Conservation (phyloP, 1,140 invertebrate genomes). For the Scaptomyza montana region DNA sequence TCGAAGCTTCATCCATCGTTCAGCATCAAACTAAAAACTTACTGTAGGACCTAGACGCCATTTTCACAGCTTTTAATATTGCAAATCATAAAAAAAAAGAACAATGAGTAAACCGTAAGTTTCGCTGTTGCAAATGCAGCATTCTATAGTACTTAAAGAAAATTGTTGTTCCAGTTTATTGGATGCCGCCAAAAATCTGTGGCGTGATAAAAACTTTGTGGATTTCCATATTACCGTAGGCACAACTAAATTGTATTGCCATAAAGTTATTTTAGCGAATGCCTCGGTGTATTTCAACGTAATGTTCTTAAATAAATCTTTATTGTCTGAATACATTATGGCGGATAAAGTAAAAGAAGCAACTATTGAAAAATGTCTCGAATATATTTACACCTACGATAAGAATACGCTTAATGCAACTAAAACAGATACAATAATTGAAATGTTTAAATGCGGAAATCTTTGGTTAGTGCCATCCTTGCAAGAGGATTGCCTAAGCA, state of each 20-base stretch:
- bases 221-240: conserved; percentile 34
- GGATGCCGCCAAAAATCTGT: neutral
- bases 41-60: neutral
- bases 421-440: neutral
- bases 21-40: neutral
- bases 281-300: conserved; percentile 26
- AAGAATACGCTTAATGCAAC: neutral
- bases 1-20: neutral
- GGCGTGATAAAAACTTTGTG: conserved; percentile 8
- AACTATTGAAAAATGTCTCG: conserved; percentile 25
- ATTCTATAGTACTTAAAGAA: neutral
- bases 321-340: neutral
- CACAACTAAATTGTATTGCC: conserved; percentile 19
- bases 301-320: conserved; percentile 17
- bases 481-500: neutral
- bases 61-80: neutral
- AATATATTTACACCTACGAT: conserved; percentile 20
- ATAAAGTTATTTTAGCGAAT: conserved; percentile 33
- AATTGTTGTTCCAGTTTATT: conserved; percentile 16
- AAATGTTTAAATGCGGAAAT: conserved; percentile 8
- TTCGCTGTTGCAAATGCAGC: neutral
- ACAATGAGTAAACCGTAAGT: neutral
- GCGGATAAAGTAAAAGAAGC: conserved; percentile 1
- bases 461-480: conserved; percentile 17
- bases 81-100: neutral